Evolutionary conservation across 2,113 vertebrate species (phyloP).

Genomic region (Larimichthys crocea): DNA sequence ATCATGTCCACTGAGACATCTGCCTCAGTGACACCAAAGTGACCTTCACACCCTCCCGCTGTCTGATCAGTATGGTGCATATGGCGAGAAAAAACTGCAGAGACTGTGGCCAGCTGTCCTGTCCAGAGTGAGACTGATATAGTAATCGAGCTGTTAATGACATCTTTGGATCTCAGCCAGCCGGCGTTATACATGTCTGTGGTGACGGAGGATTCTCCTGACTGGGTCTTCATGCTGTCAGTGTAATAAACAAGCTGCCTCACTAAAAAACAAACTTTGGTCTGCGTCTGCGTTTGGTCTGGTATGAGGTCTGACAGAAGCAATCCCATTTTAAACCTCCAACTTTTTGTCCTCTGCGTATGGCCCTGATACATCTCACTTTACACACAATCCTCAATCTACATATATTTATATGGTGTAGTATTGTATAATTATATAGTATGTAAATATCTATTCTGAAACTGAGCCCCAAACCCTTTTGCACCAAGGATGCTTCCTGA

Average conservation of each 20-base stretch:
- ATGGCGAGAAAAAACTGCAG: slow-evolving; percentile 50
- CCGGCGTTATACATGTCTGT: slow-evolving; percentile 14
- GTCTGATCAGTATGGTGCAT: slow-evolving; percentile 48
- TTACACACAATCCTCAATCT: too few relatives aligned
- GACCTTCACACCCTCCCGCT: slow-evolving; percentile 69
- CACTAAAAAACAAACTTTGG: not conserved
- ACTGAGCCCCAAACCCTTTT: too few relatives aligned
- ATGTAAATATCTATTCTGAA: too few relatives aligned
- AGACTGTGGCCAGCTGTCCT: slow-evolving; percentile 59
- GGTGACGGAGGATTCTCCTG: slow-evolving; percentile 49
- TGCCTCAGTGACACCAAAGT: slow-evolving; percentile 64
- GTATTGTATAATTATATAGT: too few relatives aligned
- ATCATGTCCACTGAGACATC: slow-evolving; percentile 60
- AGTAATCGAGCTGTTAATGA: slow-evolving; percentile 60
- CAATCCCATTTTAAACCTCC: not conserved
- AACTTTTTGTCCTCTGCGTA: not conserved
- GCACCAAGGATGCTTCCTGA: not conserved
- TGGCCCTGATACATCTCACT: too few relatives aligned
- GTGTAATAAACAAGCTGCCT: slow-evolving; percentile 26
- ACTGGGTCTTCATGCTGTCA: slow-evolving; percentile 38
- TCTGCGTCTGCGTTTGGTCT: not conserved
- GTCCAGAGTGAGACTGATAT: slow-evolving; percentile 50
- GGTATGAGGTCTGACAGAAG: not conserved
- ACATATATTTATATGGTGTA: too few relatives aligned
- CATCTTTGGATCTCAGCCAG: slow-evolving; percentile 56